phyloP scores from a whole-genome alignment of 1,140 invertebrate genomes.

The Meloidogyne chitwoodi region DNA sequence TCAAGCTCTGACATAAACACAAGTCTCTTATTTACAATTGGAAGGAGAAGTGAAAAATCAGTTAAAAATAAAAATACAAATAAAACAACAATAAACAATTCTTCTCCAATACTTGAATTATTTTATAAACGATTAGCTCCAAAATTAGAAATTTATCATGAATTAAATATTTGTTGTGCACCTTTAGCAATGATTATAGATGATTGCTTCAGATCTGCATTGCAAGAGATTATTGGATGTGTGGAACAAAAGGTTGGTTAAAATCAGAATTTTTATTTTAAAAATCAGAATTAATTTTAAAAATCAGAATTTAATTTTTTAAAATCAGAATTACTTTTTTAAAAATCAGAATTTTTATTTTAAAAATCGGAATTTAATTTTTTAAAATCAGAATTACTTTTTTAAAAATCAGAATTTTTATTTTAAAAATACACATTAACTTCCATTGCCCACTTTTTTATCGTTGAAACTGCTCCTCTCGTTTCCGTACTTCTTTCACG shows the following conservation, averaged over 20 bases:
- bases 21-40: constrained; percentile 30
- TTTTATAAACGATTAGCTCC: constrained; percentile 49
- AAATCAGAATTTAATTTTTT: too few relatives aligned
- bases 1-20: constrained; percentile 1
- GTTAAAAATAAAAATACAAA: too few relatives aligned
- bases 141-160: constrained; percentile 43
- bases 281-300: too few relatives aligned
- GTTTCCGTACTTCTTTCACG: constrained; percentile 2
- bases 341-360: constrained; percentile 4
- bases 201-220: constrained; percentile 38
- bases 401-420: background rate
- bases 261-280: too few relatives aligned
- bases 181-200: constrained; percentile 50
- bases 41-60: constrained; percentile 11
- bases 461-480: constrained; percentile 21
- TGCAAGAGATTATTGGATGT: background rate
- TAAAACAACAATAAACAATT: background rate
- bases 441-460: constrained; percentile 41
- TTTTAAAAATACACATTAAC: constrained; percentile 35
- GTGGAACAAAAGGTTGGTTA: background rate
- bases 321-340: constrained; percentile 4
- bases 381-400: background rate
- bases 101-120: constrained; percentile 23
- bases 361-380: background rate
- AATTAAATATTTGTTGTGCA: constrained; percentile 41